phyloP scores from a whole-genome alignment of 2,888 invertebrate species.

The Protula sp. region DNA sequence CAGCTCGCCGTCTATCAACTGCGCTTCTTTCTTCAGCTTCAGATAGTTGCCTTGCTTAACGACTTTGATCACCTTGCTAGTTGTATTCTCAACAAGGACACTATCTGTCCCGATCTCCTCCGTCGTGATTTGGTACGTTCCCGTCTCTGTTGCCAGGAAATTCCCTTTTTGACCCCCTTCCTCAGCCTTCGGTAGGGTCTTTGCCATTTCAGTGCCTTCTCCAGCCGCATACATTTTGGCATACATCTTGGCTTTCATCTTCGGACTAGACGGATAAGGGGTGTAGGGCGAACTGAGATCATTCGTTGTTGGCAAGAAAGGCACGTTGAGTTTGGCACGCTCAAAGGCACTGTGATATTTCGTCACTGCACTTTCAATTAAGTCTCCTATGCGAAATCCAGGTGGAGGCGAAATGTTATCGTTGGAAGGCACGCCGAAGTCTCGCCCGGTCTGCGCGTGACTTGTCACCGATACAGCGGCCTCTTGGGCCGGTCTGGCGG shows the following conservation, averaged over 20 bases:
- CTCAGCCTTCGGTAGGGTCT: neutral
- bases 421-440: neutral
- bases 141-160: neutral
- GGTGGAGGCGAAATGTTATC: neutral
- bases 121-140: neutral
- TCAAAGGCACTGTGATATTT: neutral
- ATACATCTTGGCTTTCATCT: too few species aligned
- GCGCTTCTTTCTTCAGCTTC: conserved; percentile 20
- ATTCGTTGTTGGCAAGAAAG: neutral
- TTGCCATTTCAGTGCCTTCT: neutral
- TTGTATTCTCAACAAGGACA: neutral
- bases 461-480: neutral
- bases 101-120: neutral
- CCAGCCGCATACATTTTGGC: too few species aligned
- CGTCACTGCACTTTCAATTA: neutral
- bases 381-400: neutral
- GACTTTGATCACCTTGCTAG: conserved; percentile 17
- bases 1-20: conserved; percentile 19
- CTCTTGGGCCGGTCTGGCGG: neutral
- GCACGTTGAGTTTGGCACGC: neutral
- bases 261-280: too few species aligned
- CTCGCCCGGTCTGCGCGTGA: neutral
- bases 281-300: neutral
- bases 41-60: conserved; percentile 23
- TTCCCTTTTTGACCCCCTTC: neutral